A percentile compares a stretch with the other conserved stretches of the same genome.
These are phyloP conservation scores for Dipodomys merriami DNA, from an alignment of 2,113 vertebrate species.

Conservation along the genomic window DNA sequence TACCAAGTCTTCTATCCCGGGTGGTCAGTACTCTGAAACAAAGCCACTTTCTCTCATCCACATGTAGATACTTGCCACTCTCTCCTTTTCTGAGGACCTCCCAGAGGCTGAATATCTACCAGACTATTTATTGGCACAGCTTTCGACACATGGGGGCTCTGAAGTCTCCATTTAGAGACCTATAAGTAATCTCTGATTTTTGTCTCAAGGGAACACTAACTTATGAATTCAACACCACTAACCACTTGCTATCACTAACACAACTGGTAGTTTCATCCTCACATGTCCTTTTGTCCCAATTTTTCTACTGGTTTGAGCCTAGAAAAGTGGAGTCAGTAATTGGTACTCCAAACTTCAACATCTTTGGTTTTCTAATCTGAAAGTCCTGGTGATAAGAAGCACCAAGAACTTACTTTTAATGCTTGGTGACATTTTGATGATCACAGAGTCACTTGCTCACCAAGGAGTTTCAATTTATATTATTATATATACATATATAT, in stretches of 20 bases:
- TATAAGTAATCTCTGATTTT: not conserved
- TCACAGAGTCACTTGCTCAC: not conserved
- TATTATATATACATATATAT: not conserved
- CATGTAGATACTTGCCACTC: not conserved
- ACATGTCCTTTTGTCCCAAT: not conserved
- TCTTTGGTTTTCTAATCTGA: not conserved
- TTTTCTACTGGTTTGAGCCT: not conserved
- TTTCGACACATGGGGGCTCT: not conserved
- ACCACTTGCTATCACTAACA: not conserved
- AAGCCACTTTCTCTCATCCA: not conserved
- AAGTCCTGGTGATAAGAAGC: not conserved
- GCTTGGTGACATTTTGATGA: not conserved
- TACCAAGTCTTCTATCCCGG: not conserved
- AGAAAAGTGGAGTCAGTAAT: not conserved
- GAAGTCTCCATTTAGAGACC: not conserved
- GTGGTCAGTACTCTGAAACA: not conserved
- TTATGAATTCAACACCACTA: not conserved
- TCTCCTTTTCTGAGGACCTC: not conserved
- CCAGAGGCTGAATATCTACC: not conserved
- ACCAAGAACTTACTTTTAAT: not conserved
- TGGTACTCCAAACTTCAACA: not conserved
- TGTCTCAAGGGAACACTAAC: not conserved
- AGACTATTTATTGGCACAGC: not conserved
- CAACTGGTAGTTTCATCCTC: not conserved
- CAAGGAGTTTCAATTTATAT: conserved; percentile 21